Conservation (phyloP, 2,888 invertebrate species). For the Crioceris asparagi region DNA sequence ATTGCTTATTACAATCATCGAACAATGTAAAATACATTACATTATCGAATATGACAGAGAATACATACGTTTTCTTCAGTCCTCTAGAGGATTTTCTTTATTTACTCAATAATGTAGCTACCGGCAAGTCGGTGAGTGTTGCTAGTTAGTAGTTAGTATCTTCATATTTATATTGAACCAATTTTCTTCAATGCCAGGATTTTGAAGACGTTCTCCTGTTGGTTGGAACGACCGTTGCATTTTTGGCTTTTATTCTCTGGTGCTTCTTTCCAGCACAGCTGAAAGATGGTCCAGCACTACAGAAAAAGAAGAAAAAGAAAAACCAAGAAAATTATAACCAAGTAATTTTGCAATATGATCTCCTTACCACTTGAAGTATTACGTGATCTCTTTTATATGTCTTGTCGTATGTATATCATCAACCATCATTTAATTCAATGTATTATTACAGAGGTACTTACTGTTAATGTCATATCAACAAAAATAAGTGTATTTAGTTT, state of each 20-base stretch:
- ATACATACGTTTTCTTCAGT: no score
- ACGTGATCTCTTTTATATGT: no score
- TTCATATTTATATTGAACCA: background rate
- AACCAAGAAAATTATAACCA: conserved; percentile 33
- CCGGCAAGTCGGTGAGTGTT: conserved; percentile 48
- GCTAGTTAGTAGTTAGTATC: background rate
- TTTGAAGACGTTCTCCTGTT: conserved; percentile 52
- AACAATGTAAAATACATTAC: no score
- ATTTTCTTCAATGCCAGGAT: conserved; percentile 35
- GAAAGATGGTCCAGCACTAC: conserved; percentile 29
- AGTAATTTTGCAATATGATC: conserved; percentile 22
- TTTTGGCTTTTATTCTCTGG: conserved; percentile 52
- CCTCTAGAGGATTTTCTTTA: conserved; percentile 51
- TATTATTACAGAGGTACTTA: no score
- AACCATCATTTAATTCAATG: no score
- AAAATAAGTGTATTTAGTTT: no score
- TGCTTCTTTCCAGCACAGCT: conserved; percentile 49
- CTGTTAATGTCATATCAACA: no score
- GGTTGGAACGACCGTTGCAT: conserved; percentile 50
- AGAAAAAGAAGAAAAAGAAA: no score
- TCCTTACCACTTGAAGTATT: conserved; percentile 2
- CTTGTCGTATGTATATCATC: no score
- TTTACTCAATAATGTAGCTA: conserved; percentile 46
- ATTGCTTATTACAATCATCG: no score
- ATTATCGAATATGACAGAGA: no score